Evolutionary conservation across 2,888 invertebrate genomes (phyloP), one percentile per base, ranked within the genome.

Genomic region (Stramonita haemastoma): DNA sequence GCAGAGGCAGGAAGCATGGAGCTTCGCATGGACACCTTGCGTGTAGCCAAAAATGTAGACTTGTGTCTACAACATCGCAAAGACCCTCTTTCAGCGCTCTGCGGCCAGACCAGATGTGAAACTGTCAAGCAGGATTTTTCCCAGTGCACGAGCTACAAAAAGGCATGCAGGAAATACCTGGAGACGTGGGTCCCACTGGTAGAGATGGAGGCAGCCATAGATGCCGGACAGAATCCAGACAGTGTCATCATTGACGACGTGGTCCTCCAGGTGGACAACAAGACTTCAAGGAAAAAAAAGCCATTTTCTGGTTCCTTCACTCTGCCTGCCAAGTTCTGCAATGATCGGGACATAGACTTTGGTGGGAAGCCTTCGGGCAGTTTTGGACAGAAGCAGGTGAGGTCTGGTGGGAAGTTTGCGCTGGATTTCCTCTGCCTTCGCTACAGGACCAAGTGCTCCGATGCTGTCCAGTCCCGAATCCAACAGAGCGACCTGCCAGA

Each of bases 131-230:
- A 73, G 22, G 22, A 36, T n/a, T 89, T 86, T 36, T 26, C 66
- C 70, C n/a, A 8, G 17, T 79, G 77, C 86, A 89, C n/a, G 57
- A 73, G 56, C 86, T 89, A 73, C 60, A 26, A 19, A 34, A 46
- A 4, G 17, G 89, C 86, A 8, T 89, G 94, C 73, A n/a, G 6
- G 73, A 34, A 79, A 79, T 88, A 81, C 79, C 19, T 77, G 86
- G 57, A 26, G 17, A 70, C 57, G 17, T 89, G 94, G 94, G n/a
- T 92, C 36, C 93, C 93, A 6, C 70, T 94, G n/a, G 88, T 93
- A 8, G 90, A 91, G 70, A 94, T 94, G 94, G 93, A 94, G 89
- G 91, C 93, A 77, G 94, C 93, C 19, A 19, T 57, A 0, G 57
- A 32, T 2, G 57, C 81, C 6, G 89, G 57, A 15, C 46, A 22